Base-by-base conservation (phyloP, 2,113 vertebrate species). In the Entomyzon cyanotis region DNA sequence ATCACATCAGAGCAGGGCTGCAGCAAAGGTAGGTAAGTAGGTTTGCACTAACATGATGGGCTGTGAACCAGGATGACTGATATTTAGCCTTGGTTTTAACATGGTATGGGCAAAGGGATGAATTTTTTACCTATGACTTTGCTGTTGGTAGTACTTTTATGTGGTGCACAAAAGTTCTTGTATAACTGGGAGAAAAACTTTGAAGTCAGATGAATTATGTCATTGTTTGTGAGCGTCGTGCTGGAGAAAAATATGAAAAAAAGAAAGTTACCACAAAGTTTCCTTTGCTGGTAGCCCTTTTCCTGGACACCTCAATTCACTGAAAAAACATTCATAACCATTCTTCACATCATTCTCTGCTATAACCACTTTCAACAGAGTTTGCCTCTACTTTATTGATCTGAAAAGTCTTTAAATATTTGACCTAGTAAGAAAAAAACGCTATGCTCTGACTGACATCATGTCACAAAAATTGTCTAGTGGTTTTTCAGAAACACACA, bases 351-450 rank as follows among this genome's bases (percentile, higher is more conserved):
- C n/a, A 24, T 41, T 91, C 37, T 93, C 55, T 76, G 31, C 12
- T 30, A 68, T 44, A 84, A 82, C 22, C 11, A 46, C 11, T 87
- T 94, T 30, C 37, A 85, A 9, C 25, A 60, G 27, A 78, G 10
- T 46, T 95, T 93, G 4, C 13, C 10, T 79, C 49, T 87, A 44
- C 2, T 62, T 81, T 77, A 56, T 85, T 73, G 35, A 88, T 85
- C 53, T 76, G 59, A 76, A 88, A 76, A 79, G 12, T 21, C 78
- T 62, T 90, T 73, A 85, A 87, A 73, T 94, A 80, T 90, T 64
- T 76, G 74, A 91, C 58, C 31, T 76, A 76, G 41, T 41, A 69
- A 68, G 24, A 64, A 73, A 64, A 94, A 63, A 5, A 0, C 3
- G 2, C 22, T 59, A 12, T 55, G 15, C 23, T 91, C 7, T 68